Evolutionary conservation across 64 coral and sea anemone species (phyloP), one percentile per base, ranked within the genome.

Genomic region (Montipora efflorescens): DNA sequence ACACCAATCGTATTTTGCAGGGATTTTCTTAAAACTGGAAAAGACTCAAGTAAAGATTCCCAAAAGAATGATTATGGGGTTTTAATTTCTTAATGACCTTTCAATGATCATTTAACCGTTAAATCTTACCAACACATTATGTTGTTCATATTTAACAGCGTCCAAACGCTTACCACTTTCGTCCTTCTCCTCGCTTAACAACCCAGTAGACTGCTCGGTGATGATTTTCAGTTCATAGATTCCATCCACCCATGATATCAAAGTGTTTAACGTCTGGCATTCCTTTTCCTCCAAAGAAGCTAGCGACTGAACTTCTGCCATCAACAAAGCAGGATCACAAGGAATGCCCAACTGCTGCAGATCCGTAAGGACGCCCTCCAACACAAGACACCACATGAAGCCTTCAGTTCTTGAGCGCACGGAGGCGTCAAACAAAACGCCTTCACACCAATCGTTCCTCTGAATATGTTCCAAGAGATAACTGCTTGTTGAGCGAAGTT

Each of bases 221-320:
- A 91, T 48, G 5, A 96, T 61, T 90, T 96, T 96, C 11, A 96
- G 76, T 43, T 96, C 92, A 58, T 96, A 96, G 4, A 96, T 96
- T 48, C 57, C 89, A 15, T 77, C 20, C 22, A 91, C 52, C 16
- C 61, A 61, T 28, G 76, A 49, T 64, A 96, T 3, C 5, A 96
- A 22, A 69, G 66, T 81, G 3, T 68, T 79, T 5, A 96, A 25
- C 75, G 80, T 88, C 88, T 96, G 95, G 8, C 91, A 91, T 44
- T 96, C 88, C 23, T 80, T 74, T 80, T 77, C 75, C 12, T 85
- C 90, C 13, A 75, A 18, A 0, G 72, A 61, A 53, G 43, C 70
- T 48, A 76, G 11, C 3, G 79, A 84, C 47, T 94, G 91, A 18
- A 96, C 53, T 3, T 90, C 75, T 4, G 87, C 47, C n/a, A 96